phyloP scores from a whole-genome alignment of 1,140 invertebrate species.

The Wiebesia pumilae region DNA sequence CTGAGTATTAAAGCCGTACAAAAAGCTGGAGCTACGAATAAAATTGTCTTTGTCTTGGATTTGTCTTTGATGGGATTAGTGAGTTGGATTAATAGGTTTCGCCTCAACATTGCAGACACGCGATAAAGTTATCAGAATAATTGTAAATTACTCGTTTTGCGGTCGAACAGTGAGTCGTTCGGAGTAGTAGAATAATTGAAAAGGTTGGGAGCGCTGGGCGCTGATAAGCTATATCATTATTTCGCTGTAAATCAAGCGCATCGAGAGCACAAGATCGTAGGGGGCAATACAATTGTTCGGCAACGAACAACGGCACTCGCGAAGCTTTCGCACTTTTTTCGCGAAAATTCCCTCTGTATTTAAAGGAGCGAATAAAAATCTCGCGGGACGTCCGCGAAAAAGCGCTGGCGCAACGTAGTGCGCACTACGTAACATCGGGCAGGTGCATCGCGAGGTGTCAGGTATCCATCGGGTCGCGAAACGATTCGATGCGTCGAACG shows the following conservation, averaged over 20 bases:
- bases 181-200: neutral
- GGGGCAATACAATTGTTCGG: no score
- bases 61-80: no score
- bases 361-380: no score
- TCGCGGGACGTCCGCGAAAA: neutral
- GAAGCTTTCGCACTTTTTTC: neutral
- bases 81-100: no score
- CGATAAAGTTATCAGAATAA: neutral
- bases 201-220: neutral
- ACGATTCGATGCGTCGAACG: slow-evolving; percentile 27
- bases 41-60: no score
- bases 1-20: no score
- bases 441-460: slow-evolving; percentile 17
- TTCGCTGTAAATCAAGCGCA: neutral
- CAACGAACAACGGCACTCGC: no score
- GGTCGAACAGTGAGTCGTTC: neutral
- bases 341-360: neutral
- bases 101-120: no score
- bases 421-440: neutral
- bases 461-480: slow-evolving; percentile 38
- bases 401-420: neutral
- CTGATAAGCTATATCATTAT: slow-evolving; percentile 18
- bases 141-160: neutral
- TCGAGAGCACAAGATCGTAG: neutral
- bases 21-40: no score